phyloP scores from a whole-genome alignment of 2,888 invertebrate genomes.

The Phaonia tiefii region DNA sequence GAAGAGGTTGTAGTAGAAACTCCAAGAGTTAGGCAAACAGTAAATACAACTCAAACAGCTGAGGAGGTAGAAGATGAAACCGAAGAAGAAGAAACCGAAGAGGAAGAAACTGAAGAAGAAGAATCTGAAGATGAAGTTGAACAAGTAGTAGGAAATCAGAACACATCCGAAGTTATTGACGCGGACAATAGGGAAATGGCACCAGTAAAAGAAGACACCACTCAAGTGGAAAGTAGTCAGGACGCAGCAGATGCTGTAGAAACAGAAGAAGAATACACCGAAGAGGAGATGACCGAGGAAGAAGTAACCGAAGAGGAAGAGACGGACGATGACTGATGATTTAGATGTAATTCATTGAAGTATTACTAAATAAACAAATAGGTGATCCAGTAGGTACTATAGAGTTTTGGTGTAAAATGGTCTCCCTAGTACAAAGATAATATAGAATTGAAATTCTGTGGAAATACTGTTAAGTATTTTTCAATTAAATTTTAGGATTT shows the following conservation, averaged over 20 bases:
- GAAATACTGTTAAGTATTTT: too few relatives aligned
- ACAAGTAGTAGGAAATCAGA: constrained; percentile 14
- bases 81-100: constrained; percentile 57
- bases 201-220: constrained; percentile 13
- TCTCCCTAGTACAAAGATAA: too few relatives aligned
- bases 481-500: too few relatives aligned
- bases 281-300: constrained; percentile 57
- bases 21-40: too few relatives aligned
- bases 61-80: constrained; percentile 66
- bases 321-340: constrained; percentile 29
- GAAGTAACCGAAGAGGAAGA: constrained; percentile 55
- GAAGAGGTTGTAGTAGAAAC: constrained; percentile 55
- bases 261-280: constrained; percentile 40
- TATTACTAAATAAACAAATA: not conserved
- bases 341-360: not conserved
- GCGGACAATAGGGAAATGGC: not conserved
- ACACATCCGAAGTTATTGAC: constrained; percentile 16
- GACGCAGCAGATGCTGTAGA: constrained; percentile 25
- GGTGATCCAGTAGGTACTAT: not conserved
- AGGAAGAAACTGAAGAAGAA: constrained; percentile 44
- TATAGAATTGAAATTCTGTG: too few relatives aligned
- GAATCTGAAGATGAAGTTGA: constrained; percentile 29
- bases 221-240: not conserved
- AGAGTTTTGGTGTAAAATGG: too few relatives aligned
- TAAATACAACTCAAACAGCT: too few relatives aligned